These are phyloP conservation scores for Drosophila melanosoma DNA, from an alignment of 2,888 invertebrate genomes.

Conservation along the genomic window DNA sequence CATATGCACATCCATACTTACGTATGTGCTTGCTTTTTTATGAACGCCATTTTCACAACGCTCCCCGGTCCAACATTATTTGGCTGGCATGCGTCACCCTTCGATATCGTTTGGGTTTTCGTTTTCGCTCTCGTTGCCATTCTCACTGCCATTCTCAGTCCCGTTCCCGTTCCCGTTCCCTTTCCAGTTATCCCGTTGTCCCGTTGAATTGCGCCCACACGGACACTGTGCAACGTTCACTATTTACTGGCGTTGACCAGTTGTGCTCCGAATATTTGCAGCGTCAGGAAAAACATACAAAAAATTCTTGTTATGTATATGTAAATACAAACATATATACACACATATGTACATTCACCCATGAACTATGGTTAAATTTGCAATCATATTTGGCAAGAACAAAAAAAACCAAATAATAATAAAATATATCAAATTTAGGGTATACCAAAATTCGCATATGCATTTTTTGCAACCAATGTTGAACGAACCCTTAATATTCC, in stretches of 20 bases:
- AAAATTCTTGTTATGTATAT: conserved; percentile 55
- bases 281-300: conserved; percentile 61
- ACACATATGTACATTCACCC: conserved; percentile 12
- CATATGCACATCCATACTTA: conserved; percentile 1
- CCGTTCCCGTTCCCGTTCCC: neutral
- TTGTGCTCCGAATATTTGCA: conserved; percentile 67
- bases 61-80: conserved; percentile 57
- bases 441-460: neutral
- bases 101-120: conserved; percentile 50
- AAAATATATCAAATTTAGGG: neutral
- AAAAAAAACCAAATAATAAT: neutral
- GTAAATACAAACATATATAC: conserved; percentile 19
- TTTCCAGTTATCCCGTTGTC: neutral
- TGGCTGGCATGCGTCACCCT: conserved; percentile 60
- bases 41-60: conserved; percentile 65
- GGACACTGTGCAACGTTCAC: conserved; percentile 41
- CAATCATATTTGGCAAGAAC: neutral
- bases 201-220: conserved; percentile 34
- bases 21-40: conserved; percentile 44
- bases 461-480: neutral
- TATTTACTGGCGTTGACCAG: conserved; percentile 65
- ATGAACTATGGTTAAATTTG: conserved; percentile 29
- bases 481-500: neutral
- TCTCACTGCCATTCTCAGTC: neutral
- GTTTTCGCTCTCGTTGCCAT: conserved; percentile 24